A percentile compares a stretch with the other conserved stretches of the same genome.
Conservation (phyloP, 1,140 invertebrate genomes). For the Adoxophyes honmai region DNA sequence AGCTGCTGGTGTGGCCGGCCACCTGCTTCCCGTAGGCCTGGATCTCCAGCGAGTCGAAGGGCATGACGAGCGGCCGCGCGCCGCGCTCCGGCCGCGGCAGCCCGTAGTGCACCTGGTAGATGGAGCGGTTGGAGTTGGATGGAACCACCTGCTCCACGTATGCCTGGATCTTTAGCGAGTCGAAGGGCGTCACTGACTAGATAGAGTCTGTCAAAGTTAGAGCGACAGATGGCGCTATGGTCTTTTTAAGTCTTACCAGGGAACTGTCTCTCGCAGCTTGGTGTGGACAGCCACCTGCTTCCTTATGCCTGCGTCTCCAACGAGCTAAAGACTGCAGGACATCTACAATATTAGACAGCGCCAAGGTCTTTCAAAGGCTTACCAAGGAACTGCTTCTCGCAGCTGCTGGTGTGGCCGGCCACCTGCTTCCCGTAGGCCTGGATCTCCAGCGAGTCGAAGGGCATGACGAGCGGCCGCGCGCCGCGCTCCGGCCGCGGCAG, state of each 20-base stretch:
- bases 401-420: constrained; percentile 81
- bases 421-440: constrained; percentile 79
- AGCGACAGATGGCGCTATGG: constrained; percentile 13
- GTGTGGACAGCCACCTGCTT: constrained; percentile 31
- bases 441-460: constrained; percentile 27
- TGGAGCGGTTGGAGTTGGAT: neutral
- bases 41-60: constrained; percentile 27
- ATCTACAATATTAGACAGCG: no score
- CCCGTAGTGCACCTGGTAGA: constrained; percentile 1
- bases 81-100: no score
- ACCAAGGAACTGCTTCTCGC: constrained; percentile 78
- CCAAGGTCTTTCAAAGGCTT: constrained; percentile 25
- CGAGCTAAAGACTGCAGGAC: no score
- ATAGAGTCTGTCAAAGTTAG: no score
- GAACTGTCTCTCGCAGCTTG: no score
- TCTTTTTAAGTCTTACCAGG: no score
- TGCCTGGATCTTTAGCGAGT: constrained; percentile 34
- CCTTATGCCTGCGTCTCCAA: constrained; percentile 41
- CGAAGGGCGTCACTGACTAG: constrained; percentile 20
- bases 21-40: constrained; percentile 79
- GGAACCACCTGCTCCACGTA: constrained; percentile 46
- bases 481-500: constrained; percentile 34
- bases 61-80: neutral
- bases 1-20: constrained; percentile 81
- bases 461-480: constrained; percentile 37